Base-by-base conservation (phyloP, 37 sponge, comb jelly and placozoan genomes). In the Mnemiopsis leidyi region DNA sequence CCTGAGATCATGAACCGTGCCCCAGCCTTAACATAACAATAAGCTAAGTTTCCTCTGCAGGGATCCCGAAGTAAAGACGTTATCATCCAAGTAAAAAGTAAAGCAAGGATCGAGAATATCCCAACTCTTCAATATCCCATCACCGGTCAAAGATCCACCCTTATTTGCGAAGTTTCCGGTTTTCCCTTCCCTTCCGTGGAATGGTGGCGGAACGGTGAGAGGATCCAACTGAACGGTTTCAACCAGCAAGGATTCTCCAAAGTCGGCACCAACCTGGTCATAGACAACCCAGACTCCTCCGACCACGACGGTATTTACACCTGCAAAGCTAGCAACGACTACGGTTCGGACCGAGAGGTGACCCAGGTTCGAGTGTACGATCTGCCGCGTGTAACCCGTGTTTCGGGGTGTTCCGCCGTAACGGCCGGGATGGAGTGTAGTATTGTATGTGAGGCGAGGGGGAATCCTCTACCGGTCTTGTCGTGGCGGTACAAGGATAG, bases 271-370 rank as follows among this genome's bases (percentile, higher is more conserved):
- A 85, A 85, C 90, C 90, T 85, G 0, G 2, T 38, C 0, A 85
- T 85, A 20, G 21, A 39, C n/a, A 39, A 85, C 61, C 90, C 90
- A 1, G 35, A 28, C 0, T 28, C 61, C 29, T 39, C 32, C 24
- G 28, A 36, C 25, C 90, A 85, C 29, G 90, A 85, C 48, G 90
- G 90, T 39, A 25, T 85, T 25, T 85, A 85, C 90, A 40, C 90
- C 2, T 85, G 90, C 90, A 38, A 40, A 26, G 32, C 90, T 7
- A 40, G 61, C 36, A 85, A 85, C 39, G 90, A 85, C 29, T 85
- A 26, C 90, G 90, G 90, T 23, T 29, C 30, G 3, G 90, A 85
- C 36, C 2, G 36, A 2, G 0, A 36, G 61, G 36, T 85, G 48
- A n/a, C 90, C 0, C 90, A 37, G 24, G 90, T 85, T 18, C 24